These are phyloP conservation scores for Seira ritae DNA, from an alignment of 2,888 invertebrate genomes.

Conservation along the genomic window DNA sequence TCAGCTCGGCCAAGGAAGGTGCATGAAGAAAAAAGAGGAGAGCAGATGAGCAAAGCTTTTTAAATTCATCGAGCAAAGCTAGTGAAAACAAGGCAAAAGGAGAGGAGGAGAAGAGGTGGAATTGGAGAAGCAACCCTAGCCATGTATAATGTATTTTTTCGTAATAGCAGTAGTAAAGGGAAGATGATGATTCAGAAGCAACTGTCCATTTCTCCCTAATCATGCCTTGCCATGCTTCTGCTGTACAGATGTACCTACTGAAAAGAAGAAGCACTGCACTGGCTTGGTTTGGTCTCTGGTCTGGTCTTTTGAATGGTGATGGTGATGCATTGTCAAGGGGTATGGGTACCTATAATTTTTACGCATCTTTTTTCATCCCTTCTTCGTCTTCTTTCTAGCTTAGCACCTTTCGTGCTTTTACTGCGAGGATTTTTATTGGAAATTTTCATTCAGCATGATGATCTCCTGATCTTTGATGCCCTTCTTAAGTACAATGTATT, in stretches of 20 bases:
- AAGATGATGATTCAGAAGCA: constrained; percentile 42
- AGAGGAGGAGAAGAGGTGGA: constrained; percentile 16
- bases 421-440: constrained; percentile 34
- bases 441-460: too few relatives aligned
- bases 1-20: constrained; percentile 31
- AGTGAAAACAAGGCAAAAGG: constrained; percentile 30
- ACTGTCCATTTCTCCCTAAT: constrained; percentile 47
- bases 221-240: constrained; percentile 2
- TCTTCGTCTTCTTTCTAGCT: not conserved
- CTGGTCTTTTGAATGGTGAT: not conserved
- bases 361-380: constrained; percentile 31
- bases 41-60: constrained; percentile 43
- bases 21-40: constrained; percentile 2
- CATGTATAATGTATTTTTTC: constrained; percentile 15
- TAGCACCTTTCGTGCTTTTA: constrained; percentile 8
- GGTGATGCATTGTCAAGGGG: too few relatives aligned
- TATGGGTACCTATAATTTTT: constrained; percentile 30
- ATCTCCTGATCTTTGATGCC: constrained; percentile 56
- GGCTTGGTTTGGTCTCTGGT: not conserved
- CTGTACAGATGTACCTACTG: constrained; percentile 22
- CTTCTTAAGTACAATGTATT: too few relatives aligned
- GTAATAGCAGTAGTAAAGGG: not conserved
- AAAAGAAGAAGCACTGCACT: too few relatives aligned
- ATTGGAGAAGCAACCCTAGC: constrained; percentile 30
- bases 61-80: too few relatives aligned